phyloP scores from a whole-genome alignment of 2,888 invertebrate genomes.

The Globia sparganii region DNA sequence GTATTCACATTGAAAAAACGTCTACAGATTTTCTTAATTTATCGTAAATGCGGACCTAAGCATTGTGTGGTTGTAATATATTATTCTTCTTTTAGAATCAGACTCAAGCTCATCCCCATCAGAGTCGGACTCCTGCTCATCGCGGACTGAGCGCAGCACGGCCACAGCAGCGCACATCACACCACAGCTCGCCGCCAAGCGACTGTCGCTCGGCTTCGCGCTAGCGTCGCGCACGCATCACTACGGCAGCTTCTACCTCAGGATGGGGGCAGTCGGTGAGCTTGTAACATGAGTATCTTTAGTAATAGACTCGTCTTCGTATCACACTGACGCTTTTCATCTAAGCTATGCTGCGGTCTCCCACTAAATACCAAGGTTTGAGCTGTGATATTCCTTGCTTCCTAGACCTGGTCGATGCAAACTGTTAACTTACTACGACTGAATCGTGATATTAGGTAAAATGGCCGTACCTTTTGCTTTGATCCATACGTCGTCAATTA shows the following conservation, averaged over 20 bases:
- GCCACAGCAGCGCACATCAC: slow-evolving; percentile 82
- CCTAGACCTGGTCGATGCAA: not conserved
- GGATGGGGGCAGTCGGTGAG: slow-evolving; percentile 97
- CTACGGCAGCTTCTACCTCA: slow-evolving; percentile 97
- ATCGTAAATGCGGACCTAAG: not conserved
- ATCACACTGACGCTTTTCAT: not conserved
- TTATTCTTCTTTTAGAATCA: slow-evolving; percentile 74
- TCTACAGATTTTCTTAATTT: not conserved
- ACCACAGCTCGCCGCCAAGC: slow-evolving; percentile 82
- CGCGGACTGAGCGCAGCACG: slow-evolving; percentile 91
- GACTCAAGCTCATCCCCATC: slow-evolving; percentile 85
- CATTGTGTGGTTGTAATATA: not conserved
- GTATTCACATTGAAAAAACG: not conserved
- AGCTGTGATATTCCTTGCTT: not conserved
- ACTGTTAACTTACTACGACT: not conserved
- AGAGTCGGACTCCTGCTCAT: slow-evolving; percentile 88
- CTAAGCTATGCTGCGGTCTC: not conserved
- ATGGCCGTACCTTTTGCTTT: not conserved
- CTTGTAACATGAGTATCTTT: slow-evolving; percentile 38
- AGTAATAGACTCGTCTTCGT: not conserved
- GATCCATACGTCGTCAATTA: not conserved
- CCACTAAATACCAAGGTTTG: not conserved
- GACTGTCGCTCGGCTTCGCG: slow-evolving; percentile 89
- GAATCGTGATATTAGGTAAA: not conserved
- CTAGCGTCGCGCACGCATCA: slow-evolving; percentile 92